Evolutionary conservation across 2,888 invertebrate genomes (phyloP), one percentile per base, ranked within the genome.

Genomic region (Drosophila pseudotalamancana): DNA sequence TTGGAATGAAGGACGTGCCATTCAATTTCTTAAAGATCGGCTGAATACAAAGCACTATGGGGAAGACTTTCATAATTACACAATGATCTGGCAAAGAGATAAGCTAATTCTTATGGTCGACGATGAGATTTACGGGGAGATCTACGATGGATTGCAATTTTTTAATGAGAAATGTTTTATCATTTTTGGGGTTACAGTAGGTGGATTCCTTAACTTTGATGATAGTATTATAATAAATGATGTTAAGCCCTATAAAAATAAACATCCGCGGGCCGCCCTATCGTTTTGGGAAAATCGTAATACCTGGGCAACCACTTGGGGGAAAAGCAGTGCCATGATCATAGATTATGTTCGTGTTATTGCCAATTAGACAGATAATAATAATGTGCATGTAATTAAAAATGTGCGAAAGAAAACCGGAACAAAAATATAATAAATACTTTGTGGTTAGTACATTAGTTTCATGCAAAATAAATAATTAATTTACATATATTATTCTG

Each of bases 121-220:
- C 63, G 93, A 93, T 0, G 91, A 92, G 8, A 89, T 92, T 29
- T 94, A 94, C 56, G 94, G 88, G 3, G 77, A 93, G 0, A 90
- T 93, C 0, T 72, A 67, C 19, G 88, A 91, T 1, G 83, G 81
- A 3, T 83, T 92, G 37, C 19, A 77, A 63, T 57, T 59, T 21
- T 72, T 80, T 14, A 50, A 76, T 16, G 80, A 85, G 46, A 80
- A 95, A 95, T 97, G 96, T 92, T 95, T 95, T 90, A 90, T 97
- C 8, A 93, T 95, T 1, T 87, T 97, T 60, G 97, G 96, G 0
- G 92, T 97, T 5, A 95, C 95, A 27, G 96, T 95, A 39, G 97
- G 97, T 0, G 97, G 97, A 0, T 91, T 94, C 11, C 93, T 94
- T 25, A 94, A 94, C 87, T 97, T 96, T 87, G 95, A 97, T 77